Percentiles rank a stretch among this genome's conserved stretches.
Evolutionary conservation across 2,113 vertebrate species (phyloP).

Genomic region (Gracilinanus agilis): DNA sequence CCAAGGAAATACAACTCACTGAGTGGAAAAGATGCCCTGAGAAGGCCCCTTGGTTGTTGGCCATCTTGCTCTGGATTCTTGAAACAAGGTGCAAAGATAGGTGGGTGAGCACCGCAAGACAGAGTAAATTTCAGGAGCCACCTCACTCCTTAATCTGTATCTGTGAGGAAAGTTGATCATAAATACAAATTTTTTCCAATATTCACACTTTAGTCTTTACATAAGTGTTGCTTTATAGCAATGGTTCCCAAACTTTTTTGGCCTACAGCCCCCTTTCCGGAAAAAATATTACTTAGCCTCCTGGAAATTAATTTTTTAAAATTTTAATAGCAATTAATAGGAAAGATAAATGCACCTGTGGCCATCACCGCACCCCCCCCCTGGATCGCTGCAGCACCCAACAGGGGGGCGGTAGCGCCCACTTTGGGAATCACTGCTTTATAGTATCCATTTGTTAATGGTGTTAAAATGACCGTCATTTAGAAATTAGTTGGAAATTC

Average conservation of each 20-base stretch:
- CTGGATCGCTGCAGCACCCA: too few relatives aligned
- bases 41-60: not conserved
- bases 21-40: not conserved
- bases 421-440: too few relatives aligned
- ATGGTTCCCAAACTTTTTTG: too few relatives aligned
- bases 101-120: not conserved
- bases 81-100: not conserved
- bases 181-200: not conserved
- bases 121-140: not conserved
- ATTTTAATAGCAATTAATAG: too few relatives aligned
- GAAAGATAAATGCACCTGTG: too few relatives aligned
- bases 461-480: conserved; percentile 5
- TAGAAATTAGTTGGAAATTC: conserved; percentile 1
- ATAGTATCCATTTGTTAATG: conserved; percentile 6
- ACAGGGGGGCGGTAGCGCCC: too few relatives aligned
- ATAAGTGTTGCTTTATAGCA: conserved; percentile 19
- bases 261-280: too few relatives aligned
- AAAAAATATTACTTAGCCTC: too few relatives aligned
- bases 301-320: too few relatives aligned
- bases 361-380: too few relatives aligned
- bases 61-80: not conserved
- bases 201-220: conserved; percentile 19
- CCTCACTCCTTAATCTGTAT: not conserved
- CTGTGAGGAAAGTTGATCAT: conserved; percentile 26
- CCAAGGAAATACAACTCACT: not conserved